These are phyloP conservation scores for Rhynchophorus ferrugineus DNA, from an alignment of 1,140 invertebrate species.

Conservation along the genomic window DNA sequence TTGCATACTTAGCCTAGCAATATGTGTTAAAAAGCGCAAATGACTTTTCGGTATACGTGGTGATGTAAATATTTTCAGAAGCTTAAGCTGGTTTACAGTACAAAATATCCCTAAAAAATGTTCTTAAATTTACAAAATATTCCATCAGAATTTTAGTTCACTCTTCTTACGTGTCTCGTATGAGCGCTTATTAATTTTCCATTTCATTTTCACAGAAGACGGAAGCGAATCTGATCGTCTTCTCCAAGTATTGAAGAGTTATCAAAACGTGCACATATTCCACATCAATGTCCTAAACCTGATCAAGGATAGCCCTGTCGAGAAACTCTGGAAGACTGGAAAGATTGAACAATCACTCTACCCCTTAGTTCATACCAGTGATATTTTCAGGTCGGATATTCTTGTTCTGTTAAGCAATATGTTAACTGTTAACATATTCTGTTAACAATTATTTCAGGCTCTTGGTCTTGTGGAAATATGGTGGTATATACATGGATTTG, in stretches of 20 bases:
- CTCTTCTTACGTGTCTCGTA: too few relatives aligned
- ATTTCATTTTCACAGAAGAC: conserved; percentile 20
- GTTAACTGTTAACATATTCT: not conserved
- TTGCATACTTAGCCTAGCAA: too few relatives aligned
- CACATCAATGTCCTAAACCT: conserved; percentile 50
- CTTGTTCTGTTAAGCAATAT: not conserved
- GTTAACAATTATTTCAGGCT: not conserved
- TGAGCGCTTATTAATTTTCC: conserved; percentile 9
- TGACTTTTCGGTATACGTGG: too few relatives aligned
- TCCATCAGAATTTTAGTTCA: too few relatives aligned
- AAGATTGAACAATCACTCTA: conserved; percentile 48
- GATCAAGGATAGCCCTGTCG: conserved; percentile 50
- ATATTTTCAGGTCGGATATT: conserved; percentile 45
- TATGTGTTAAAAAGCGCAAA: too few relatives aligned
- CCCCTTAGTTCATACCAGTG: conserved; percentile 53
- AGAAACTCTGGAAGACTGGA: conserved; percentile 49
- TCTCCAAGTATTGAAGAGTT: conserved; percentile 42
- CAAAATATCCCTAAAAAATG: too few relatives aligned
- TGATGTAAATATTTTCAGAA: too few relatives aligned
- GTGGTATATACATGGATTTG: conserved; percentile 2
- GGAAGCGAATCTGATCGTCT: conserved; percentile 35
- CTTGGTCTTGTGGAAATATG: conserved; percentile 8
- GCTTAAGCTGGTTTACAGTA: too few relatives aligned
- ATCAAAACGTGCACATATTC: conserved; percentile 52
- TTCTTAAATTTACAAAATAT: too few relatives aligned